Conservation (phyloP, 53 echinoderm and acorn worm species). For the Crossaster papposus region DNA sequence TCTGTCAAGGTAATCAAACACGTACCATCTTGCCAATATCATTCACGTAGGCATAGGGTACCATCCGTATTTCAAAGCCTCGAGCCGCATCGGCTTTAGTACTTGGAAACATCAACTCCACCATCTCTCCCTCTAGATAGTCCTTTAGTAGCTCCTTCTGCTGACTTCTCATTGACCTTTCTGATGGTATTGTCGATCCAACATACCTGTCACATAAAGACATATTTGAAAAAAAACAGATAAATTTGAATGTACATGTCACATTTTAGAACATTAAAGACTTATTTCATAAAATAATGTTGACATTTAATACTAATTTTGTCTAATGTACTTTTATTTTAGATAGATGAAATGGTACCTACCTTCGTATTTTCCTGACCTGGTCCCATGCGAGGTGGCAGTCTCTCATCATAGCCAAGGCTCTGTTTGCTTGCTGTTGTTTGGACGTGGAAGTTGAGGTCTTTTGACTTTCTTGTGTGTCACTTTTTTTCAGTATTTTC, state of each 20-base stretch:
- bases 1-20: constrained; percentile 29
- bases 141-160: constrained; percentile 30
- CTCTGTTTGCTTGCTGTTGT: background rate
- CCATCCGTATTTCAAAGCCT: constrained; percentile 13
- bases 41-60: constrained; percentile 7
- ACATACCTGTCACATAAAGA: constrained; percentile 2
- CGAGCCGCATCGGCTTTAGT: background rate
- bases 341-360: background rate
- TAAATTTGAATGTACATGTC: too few relatives aligned
- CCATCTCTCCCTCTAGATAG: constrained; percentile 14
- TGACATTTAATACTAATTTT: background rate
- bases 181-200: constrained; percentile 25
- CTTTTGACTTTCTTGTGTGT: too few relatives aligned
- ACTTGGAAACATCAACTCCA: constrained; percentile 15
- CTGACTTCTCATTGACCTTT: constrained; percentile 32
- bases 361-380: constrained; percentile 49
- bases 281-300: background rate
- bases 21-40: constrained; percentile 14
- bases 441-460: background rate
- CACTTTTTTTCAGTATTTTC: background rate
- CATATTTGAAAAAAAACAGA: background rate
- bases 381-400: constrained; percentile 61
- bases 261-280: too few relatives aligned
- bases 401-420: constrained; percentile 50
- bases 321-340: background rate